These are phyloP conservation scores for Jacana jacana DNA, from an alignment of 2,113 vertebrate genomes.

Conservation along the genomic window DNA sequence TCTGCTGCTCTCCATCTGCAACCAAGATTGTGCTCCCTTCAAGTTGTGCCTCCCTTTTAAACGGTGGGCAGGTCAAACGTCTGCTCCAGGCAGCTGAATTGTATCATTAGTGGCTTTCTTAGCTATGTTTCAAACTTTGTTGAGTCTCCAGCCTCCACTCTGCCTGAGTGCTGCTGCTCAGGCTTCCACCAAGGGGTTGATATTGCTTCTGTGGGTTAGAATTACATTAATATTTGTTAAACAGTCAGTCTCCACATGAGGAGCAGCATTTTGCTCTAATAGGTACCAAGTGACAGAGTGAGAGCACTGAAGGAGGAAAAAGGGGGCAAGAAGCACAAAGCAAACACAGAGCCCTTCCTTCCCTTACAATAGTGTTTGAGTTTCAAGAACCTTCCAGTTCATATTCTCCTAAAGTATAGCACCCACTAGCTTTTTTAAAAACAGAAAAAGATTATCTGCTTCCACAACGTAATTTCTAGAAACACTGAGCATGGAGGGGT, in stretches of 20 bases:
- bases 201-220: not conserved
- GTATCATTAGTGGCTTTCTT: not conserved
- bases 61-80: conserved; percentile 10
- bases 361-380: not conserved
- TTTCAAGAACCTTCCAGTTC: not conserved
- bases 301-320: not conserved
- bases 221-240: not conserved
- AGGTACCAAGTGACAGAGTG: not conserved
- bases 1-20: not conserved
- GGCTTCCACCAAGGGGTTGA: not conserved
- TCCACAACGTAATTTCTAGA: not conserved
- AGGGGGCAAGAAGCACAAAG: not conserved
- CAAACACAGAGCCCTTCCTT: not conserved
- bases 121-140: not conserved
- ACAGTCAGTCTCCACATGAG: not conserved
- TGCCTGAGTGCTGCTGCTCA: not conserved
- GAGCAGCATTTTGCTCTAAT: not conserved
- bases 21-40: not conserved
- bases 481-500: not conserved
- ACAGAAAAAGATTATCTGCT: not conserved
- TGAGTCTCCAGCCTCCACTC: not conserved
- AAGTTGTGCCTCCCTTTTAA: not conserved
- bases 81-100: conserved; percentile 39
- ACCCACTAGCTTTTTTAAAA: not conserved
- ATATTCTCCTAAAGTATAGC: not conserved